These are phyloP conservation scores for Junco hyemalis DNA, from an alignment of 2,113 vertebrate genomes.

Conservation along the genomic window DNA sequence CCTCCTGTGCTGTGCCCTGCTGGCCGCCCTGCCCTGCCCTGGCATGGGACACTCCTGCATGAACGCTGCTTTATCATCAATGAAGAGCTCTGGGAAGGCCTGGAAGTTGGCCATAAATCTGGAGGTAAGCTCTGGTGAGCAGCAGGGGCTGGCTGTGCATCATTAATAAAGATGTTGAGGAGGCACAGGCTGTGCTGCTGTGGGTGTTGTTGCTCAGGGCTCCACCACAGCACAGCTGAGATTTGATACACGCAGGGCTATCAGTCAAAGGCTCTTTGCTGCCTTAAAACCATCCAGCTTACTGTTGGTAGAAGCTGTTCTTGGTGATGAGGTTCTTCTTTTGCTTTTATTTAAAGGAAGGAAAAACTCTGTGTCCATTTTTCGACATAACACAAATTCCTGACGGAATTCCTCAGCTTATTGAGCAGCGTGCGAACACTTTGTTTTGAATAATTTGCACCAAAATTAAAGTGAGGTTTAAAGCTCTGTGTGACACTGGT, in stretches of 20 bases:
- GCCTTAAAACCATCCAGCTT: not conserved
- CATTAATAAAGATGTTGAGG: constrained; percentile 43
- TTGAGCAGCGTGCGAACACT: not conserved
- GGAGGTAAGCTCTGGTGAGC: not conserved
- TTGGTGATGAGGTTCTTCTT: not conserved
- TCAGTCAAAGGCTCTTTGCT: constrained; percentile 12
- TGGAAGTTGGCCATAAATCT: constrained; percentile 41
- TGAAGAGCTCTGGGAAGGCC: not conserved
- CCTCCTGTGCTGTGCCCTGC: not conserved
- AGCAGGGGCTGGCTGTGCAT: not conserved
- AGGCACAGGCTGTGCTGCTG: not conserved
- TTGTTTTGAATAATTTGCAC: not conserved
- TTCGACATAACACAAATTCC: not conserved
- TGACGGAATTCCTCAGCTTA: not conserved
- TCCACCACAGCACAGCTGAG: constrained; percentile 7
- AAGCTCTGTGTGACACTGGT: not conserved
- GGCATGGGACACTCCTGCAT: accelerated
- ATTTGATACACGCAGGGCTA: not conserved
- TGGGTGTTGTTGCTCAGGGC: not conserved
- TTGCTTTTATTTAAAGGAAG: not conserved
- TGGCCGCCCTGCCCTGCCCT: accelerated
- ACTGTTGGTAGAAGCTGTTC: not conserved
- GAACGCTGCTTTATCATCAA: not conserved
- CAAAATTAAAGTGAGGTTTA: constrained; percentile 7
- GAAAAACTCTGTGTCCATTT: not conserved